Conservation (phyloP, 2,888 invertebrate species). For the Corythucha ciliata region DNA sequence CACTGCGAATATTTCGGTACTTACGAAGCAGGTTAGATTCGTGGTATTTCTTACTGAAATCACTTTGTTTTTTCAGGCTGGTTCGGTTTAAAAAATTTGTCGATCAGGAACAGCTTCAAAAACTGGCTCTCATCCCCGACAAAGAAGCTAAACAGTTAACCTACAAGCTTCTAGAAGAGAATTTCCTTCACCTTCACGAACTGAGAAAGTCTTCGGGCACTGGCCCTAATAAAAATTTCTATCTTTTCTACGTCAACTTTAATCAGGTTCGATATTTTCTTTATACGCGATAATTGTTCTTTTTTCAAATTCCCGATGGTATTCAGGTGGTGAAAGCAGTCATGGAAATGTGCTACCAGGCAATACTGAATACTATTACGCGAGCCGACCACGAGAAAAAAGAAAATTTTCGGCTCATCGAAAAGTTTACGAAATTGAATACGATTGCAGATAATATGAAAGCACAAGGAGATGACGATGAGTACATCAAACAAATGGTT, state of each 20-base stretch:
- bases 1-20: constrained; percentile 71
- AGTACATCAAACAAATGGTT: constrained; percentile 67
- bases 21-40: neutral
- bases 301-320: neutral
- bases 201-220: constrained; percentile 60
- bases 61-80: constrained; percentile 48
- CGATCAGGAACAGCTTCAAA: constrained; percentile 87
- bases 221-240: constrained; percentile 71
- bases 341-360: constrained; percentile 61
- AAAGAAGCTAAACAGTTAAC: constrained; percentile 86
- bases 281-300: too few species aligned
- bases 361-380: constrained; percentile 57
- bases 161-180: constrained; percentile 74
- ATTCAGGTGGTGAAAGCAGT: constrained; percentile 56
- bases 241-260: constrained; percentile 63
- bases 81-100: constrained; percentile 69
- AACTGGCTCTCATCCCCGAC: constrained; percentile 83
- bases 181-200: constrained; percentile 59
- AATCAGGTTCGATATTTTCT: constrained; percentile 29
- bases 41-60: neutral
- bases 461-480: constrained; percentile 64
- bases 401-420: constrained; percentile 67
- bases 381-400: constrained; percentile 55
- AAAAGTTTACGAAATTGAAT: constrained; percentile 78
- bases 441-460: constrained; percentile 70